phyloP scores from a whole-genome alignment of 2,888 invertebrate species.

The Cerastis rubricosa region DNA sequence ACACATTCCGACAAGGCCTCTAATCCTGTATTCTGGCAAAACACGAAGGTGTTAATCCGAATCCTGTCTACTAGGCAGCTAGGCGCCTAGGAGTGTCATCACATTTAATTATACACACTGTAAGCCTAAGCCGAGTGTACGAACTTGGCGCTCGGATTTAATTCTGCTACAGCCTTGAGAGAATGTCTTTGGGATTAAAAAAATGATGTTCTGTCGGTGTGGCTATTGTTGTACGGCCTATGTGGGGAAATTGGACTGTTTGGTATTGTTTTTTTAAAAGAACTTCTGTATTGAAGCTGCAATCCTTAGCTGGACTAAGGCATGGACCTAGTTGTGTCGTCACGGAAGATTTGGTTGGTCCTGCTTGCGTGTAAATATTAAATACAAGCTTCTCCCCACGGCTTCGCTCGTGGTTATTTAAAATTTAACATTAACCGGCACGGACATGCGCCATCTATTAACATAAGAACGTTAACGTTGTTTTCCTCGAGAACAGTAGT shows the following conservation, averaged over 20 bases:
- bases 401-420: too few relatives aligned
- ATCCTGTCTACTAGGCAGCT: slow-evolving; percentile 40
- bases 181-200: slow-evolving; percentile 34
- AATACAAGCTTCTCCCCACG: too few relatives aligned
- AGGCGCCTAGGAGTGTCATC: slow-evolving; percentile 61
- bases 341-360: background rate
- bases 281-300: background rate
- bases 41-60: slow-evolving; percentile 62
- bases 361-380: background rate
- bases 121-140: slow-evolving; percentile 56
- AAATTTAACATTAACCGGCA: too few relatives aligned
- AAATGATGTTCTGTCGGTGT: slow-evolving; percentile 7
- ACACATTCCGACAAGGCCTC: slow-evolving; percentile 36
- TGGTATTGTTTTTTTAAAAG: background rate
- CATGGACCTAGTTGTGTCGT: background rate
- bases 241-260: background rate
- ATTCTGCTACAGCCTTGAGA: slow-evolving; percentile 34
- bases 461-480: too few relatives aligned
- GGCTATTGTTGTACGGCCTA: slow-evolving; percentile 1
- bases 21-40: slow-evolving; percentile 55
- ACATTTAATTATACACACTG: slow-evolving; percentile 64
- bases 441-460: too few relatives aligned
- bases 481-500: too few relatives aligned
- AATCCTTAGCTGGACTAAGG: background rate
- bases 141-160: slow-evolving; percentile 56